These are phyloP conservation scores for Gymnobelideus leadbeateri DNA, from an alignment of 2,113 vertebrate genomes.

Conservation along the genomic window DNA sequence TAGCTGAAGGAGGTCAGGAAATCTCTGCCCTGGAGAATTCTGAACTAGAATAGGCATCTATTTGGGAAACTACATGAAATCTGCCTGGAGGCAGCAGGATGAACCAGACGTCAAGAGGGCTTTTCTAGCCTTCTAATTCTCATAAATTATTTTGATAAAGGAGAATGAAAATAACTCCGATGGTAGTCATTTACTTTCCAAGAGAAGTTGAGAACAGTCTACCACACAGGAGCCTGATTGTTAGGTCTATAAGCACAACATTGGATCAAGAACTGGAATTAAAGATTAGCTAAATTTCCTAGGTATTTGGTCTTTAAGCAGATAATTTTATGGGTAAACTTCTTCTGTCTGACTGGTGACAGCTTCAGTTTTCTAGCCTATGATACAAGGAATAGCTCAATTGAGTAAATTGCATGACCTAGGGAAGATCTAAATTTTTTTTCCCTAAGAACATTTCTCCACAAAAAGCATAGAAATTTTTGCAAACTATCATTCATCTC, in stretches of 20 bases:
- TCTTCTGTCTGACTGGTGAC: neutral
- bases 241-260: neutral
- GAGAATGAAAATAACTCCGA: neutral
- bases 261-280: neutral
- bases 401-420: neutral
- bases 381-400: slow-evolving; percentile 22
- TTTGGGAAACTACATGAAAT: slow-evolving; percentile 8
- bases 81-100: neutral
- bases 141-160: slow-evolving; percentile 26
- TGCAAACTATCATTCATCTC: neutral
- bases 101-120: neutral
- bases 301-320: neutral
- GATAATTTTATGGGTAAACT: neutral
- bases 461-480: neutral
- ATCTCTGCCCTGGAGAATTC: slow-evolving; percentile 27
- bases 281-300: neutral
- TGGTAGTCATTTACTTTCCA: slow-evolving; percentile 21
- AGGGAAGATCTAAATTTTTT: neutral
- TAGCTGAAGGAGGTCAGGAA: slow-evolving; percentile 33
- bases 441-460: neutral
- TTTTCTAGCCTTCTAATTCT: neutral
- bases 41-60: neutral
- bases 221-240: neutral
- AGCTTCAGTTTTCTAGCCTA: slow-evolving; percentile 15
- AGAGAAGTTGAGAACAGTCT: neutral